These are phyloP conservation scores for Steinernema hermaphroditum DNA, from an alignment of 2,888 invertebrate genomes.

Conservation along the genomic window DNA sequence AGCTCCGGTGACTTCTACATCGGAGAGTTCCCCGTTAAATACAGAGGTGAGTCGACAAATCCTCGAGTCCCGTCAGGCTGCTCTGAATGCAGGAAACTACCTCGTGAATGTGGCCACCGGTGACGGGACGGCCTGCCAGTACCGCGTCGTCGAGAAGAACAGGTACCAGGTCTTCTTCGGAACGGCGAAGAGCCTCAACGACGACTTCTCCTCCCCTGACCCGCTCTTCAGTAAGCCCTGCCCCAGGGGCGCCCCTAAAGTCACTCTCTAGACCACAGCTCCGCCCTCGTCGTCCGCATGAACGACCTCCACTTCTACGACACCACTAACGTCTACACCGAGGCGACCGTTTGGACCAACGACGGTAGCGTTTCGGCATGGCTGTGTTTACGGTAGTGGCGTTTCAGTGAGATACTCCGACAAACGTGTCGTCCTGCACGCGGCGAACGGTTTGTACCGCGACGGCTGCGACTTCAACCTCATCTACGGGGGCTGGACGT, in stretches of 20 bases:
- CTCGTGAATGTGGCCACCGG: background rate
- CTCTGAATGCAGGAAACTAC: constrained; percentile 6
- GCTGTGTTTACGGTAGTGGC: background rate
- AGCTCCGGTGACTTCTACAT: background rate
- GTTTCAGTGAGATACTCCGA: background rate
- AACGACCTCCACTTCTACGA: constrained; percentile 45
- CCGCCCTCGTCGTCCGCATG: constrained; percentile 51
- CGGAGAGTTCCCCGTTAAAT: background rate
- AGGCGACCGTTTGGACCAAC: constrained; percentile 39
- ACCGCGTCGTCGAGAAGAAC: constrained; percentile 22
- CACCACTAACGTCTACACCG: constrained; percentile 34
- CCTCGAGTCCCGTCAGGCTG: too few species aligned
- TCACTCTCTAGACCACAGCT: constrained; percentile 38
- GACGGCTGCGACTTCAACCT: constrained; percentile 33
- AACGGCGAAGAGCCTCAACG: background rate
- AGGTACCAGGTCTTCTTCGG: constrained; percentile 10
- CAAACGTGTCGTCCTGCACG: constrained; percentile 32
- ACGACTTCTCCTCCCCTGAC: background rate
- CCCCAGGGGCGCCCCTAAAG: too few species aligned
- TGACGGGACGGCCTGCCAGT: constrained; percentile 13
- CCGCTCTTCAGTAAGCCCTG: constrained; percentile 19
- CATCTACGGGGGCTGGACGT: constrained; percentile 27
- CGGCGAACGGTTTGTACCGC: constrained; percentile 31
- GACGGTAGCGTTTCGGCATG: constrained; percentile 6
- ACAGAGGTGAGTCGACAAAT: too few species aligned